Evolutionary conservation across 2,888 invertebrate genomes (phyloP).

Genomic region (Tanypteryx hageni): DNA sequence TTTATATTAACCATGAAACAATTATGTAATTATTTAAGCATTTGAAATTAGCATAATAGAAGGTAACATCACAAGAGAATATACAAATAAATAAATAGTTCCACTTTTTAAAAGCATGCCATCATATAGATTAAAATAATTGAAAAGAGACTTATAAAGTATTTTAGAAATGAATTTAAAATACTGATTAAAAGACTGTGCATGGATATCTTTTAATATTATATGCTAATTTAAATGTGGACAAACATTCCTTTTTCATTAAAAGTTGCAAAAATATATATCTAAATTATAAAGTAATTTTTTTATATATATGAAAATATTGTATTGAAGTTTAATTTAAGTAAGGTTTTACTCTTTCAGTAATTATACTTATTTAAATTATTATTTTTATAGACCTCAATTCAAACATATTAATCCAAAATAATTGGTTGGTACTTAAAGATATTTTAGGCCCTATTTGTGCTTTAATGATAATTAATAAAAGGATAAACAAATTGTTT

Average conservation of each 20-base stretch:
- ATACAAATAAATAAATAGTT: background rate
- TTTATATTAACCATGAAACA: background rate
- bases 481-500: background rate
- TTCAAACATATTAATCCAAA: background rate
- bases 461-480: background rate
- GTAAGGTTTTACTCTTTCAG: too few relatives aligned
- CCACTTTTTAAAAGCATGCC: too few relatives aligned
- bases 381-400: slow-evolving; percentile 2
- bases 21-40: background rate
- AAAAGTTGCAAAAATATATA: too few relatives aligned
- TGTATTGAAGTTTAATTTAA: too few relatives aligned
- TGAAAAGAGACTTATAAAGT: too few relatives aligned
- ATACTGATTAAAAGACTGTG: background rate
- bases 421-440: too few relatives aligned
- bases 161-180: background rate
- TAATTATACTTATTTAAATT: too few relatives aligned
- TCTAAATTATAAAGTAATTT: background rate
- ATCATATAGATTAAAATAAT: too few relatives aligned
- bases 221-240: background rate
- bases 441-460: too few relatives aligned
- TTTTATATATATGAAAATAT: background rate
- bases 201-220: background rate
- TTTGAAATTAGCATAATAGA: background rate
- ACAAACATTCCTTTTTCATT: background rate
- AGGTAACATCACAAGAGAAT: background rate